These are phyloP conservation scores for Thunnus thynnus DNA, from an alignment of 2,113 vertebrate species.

Conservation along the genomic window DNA sequence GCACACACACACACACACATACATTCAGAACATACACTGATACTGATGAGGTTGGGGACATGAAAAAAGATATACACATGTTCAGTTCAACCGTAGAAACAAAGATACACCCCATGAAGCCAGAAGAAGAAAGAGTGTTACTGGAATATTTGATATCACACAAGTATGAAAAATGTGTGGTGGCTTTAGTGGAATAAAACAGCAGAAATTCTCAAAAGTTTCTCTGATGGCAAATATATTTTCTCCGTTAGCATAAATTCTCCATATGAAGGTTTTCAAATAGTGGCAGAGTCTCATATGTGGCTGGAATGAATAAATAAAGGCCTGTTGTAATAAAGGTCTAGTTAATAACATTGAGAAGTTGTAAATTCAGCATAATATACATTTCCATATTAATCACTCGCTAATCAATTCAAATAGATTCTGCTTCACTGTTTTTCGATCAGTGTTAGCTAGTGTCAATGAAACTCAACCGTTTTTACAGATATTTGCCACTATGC, in stretches of 20 bases:
- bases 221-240: background rate
- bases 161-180: background rate
- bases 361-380: too few relatives aligned
- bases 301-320: too few relatives aligned
- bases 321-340: too few relatives aligned
- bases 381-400: too few relatives aligned
- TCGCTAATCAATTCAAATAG: too few relatives aligned
- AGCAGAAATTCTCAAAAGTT: background rate
- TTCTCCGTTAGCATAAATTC: too few relatives aligned
- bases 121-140: background rate
- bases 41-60: slow-evolving; percentile 10
- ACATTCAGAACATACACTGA: slow-evolving; percentile 11
- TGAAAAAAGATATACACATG: slow-evolving; percentile 18
- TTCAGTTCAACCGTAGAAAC: background rate
- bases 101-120: background rate
- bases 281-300: too few relatives aligned
- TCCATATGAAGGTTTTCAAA: too few relatives aligned
- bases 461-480: background rate
- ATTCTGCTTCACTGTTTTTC: too few relatives aligned
- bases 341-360: too few relatives aligned
- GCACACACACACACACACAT: slow-evolving; percentile 12
- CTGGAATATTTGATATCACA: background rate
- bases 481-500: too few relatives aligned
- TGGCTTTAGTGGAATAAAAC: background rate
- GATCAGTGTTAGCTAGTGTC: too few relatives aligned